Evolutionary conservation across 2,113 vertebrate species (phyloP), one percentile per base, ranked within the genome.

Genomic region (Sinocyclocheilus grahami): DNA sequence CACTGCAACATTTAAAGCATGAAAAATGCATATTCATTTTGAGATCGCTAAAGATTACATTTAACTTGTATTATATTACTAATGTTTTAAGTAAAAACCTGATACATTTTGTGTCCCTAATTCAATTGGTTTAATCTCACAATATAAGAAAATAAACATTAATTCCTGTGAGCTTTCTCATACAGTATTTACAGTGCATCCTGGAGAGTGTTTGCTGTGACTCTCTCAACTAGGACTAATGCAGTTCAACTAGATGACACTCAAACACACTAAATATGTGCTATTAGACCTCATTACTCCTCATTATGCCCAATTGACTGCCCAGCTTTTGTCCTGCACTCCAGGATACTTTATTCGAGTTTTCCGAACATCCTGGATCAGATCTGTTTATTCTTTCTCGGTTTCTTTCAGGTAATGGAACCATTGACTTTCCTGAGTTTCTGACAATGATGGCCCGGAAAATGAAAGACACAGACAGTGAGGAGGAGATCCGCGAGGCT

Each of bases 381-480:
- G 11, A 42, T 24, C 51, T 13, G 48, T 39, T 18, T 14, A 60
- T 42, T 81, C 53, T 55, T 37, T 12, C 46, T 79, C 20, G 48
- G 18, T 74, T 86, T 77, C 6, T 87, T 2, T 42, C 74, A 99
- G 97, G 98, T 77, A 99, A 99, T 76, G 98, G 98, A 87, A 99
- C 97, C 90, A 99, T 99, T 7, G 98, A 99, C 93, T 99, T 99
- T 87, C 97, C 98, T 0, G 98, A 99, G 90, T 99, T 99, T 91
- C 93, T 99, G 92, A 99, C 97, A 22, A 99, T 99, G 98, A 99
- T 99, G 98, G 97, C 97, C 82, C 97, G 97, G 91, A 99, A 99
- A 96, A 99, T 99, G 98, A 99, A 99, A 93, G 98, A 99, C 87
- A 99, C 98, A 14, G 98, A 98, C 92, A 97, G 97, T 0, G 98